Base-by-base conservation (phyloP, 1,140 invertebrate genomes). In the Bombyx mori region DNA sequence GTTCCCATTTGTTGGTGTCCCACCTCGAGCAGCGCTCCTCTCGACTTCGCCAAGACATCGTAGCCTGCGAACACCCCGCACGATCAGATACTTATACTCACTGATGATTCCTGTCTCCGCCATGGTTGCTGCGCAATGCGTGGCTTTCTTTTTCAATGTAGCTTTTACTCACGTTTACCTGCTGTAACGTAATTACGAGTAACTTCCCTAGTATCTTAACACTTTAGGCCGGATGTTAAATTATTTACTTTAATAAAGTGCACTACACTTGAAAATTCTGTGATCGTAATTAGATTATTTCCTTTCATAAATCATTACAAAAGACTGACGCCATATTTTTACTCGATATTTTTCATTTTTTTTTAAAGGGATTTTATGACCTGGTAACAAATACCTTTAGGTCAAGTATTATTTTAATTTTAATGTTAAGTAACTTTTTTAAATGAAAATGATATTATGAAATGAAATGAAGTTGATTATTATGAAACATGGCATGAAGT, bases 1-100 rank as follows among this genome's bases (percentile, higher is more conserved):
- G 45, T 52, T 67, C 65, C 68, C 71, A 73, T 43, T 69, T 64
- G 48, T 66, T 61, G 56, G 77, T 71, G 56, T 64, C 71, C 78
- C 77, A 81, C n/a, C 82, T 66, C 46, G 75, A 70, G 3, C 63
- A 49, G 44, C 77, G 73, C 50, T 84, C 83, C 52, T 83, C 78
- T 26, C 81, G 69, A 48, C 71, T 71, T 42, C 82, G 73, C 81
- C 83, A 82, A 68, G 81, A 86, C 83, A 86, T 86, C 63, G 68
- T 63, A 55, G 68, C 79, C 82, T 86, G 82, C 62, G 79, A 86
- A 86, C 77, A 86, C 77, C 78, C 67, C 68, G 67, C 66, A 71
- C 58, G 60, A 73, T 82, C 63, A 77, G 80, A 76, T 65, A 56
- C 61, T 45, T 51, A 63, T 73, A 76, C 72, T 73, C 63, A 77